A percentile compares a stretch with the other conserved stretches of the same genome.
Conservation (phyloP, 2,888 invertebrate species). For the Eilema griseolum region DNA sequence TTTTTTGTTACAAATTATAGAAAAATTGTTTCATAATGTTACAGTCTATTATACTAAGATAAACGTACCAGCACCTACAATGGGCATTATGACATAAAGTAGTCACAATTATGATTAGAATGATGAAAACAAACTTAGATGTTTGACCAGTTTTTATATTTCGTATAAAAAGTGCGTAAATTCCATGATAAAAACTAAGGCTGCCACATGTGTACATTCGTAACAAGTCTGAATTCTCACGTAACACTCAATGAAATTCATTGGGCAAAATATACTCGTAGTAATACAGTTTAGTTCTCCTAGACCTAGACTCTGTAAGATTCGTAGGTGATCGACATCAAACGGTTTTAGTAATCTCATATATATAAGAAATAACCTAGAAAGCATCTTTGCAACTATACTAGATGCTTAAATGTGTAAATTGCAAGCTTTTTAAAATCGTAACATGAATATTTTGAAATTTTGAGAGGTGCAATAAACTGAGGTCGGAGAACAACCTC, state of each 20-base stretch:
- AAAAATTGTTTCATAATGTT: neutral
- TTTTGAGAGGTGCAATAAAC: neutral
- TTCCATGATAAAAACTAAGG: neutral
- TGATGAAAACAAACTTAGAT: neutral
- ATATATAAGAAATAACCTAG: neutral
- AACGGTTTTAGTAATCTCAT: neutral
- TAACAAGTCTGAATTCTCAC: neutral
- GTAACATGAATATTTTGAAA: neutral
- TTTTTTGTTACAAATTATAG: neutral
- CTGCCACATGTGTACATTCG: neutral
- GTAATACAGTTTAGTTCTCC: neutral
- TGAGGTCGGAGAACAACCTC: slow-evolving; percentile 4
- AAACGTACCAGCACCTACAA: neutral
- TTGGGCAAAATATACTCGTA: neutral
- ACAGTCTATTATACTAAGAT: neutral
- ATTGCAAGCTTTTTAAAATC: neutral
- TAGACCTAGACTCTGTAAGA: neutral
- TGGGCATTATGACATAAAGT: neutral
- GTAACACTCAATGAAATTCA: neutral
- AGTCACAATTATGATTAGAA: neutral
- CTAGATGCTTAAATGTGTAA: too few relatives aligned
- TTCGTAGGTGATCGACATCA: neutral
- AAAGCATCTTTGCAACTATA: neutral
- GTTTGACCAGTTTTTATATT: neutral
- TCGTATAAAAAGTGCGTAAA: neutral